Base-by-base conservation (phyloP, 2,797 vertebrate genomes). In the Coracias cyanogaster region DNA sequence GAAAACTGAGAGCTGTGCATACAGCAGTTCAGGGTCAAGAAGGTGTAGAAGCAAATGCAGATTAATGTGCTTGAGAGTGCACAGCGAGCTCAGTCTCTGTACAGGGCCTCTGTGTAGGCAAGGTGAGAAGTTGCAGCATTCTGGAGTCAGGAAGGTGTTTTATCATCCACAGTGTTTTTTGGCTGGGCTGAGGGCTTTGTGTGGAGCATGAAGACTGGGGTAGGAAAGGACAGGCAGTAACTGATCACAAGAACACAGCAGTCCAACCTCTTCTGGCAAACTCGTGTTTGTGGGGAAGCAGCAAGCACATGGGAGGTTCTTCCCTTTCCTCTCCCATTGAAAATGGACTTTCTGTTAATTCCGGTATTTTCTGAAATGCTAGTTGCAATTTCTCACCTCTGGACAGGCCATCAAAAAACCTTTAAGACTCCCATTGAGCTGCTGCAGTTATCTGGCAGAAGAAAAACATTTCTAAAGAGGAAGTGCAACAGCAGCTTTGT, bases 241-340 rank as follows among this genome's bases (percentile, higher is more conserved):
- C 16, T 71, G 52, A 28, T 24, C 37, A 61, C 4, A 1, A 5
- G 0, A 61, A 54, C 26, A 28, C 22, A 41, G 2, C 0, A 69
- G 39, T 22, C 51, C 45, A 45, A 51, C 29, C 41, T 14, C 0
- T 18, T 74, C 72, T 45, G 84, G 64, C 43, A 77, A 70, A 80
- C 25, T 14, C 6, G 0, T 0, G 1, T 46, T 57, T 52, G 39
- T 7, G 43, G 55, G 60, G 11, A 51, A 72, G 45, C 4, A n/a
- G 10, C 77, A 52, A 28, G 52, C 5, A 31, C 6, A n/a, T 0
- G 2, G n/a, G 19, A 65, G 20, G 24, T 26, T 94, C 49, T 76
- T 57, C n/a, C 33, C 85, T 60, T 52, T 39, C 57, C 55, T 64
- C 41, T 89, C 33, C 43, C 21, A 16, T n/a, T 35, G 25, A 82